Percentiles rank a stretch among this genome's conserved stretches.
phyloP scores from a whole-genome alignment of 2,888 invertebrate species.

The Latrodectus elegans region DNA sequence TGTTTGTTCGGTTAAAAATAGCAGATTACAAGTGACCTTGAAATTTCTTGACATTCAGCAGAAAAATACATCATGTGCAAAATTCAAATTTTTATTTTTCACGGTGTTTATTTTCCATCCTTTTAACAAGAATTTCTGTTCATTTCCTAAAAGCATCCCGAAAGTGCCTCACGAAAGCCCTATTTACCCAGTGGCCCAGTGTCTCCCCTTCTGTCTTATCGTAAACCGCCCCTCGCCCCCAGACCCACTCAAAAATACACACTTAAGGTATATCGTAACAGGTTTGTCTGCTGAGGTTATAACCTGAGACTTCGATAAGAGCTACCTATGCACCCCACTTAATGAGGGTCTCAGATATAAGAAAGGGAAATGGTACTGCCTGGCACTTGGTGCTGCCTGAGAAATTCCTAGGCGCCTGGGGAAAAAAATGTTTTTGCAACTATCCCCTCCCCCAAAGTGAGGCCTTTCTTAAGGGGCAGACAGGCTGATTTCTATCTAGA shows the following conservation, averaged over 20 bases:
- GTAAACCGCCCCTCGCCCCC: not conserved
- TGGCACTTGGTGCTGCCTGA: not conserved
- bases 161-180: slow-evolving; percentile 12
- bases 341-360: slow-evolving; percentile 17
- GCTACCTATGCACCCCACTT: slow-evolving; percentile 6
- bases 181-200: slow-evolving; percentile 61
- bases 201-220: slow-evolving; percentile 6
- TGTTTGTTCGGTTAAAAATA: not conserved
- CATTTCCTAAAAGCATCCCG: not conserved
- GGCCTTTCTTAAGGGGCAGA: slow-evolving; percentile 22
- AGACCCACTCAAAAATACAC: slow-evolving; percentile 4
- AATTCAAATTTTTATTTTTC: not conserved
- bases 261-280: slow-evolving; percentile 44
- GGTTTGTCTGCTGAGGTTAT: slow-evolving; percentile 29
- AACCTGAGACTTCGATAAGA: slow-evolving; percentile 28
- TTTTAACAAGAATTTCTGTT: not conserved
- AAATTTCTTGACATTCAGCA: not conserved
- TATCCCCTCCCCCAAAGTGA: not conserved
- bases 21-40: not conserved
- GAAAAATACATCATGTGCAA: not conserved
- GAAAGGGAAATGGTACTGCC: slow-evolving; percentile 9
- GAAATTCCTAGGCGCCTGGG: slow-evolving; percentile 24
- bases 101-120: not conserved
- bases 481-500: not conserved
- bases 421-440: slow-evolving; percentile 9